Evolutionary conservation across 2,797 vertebrate species (phyloP).

Genomic region (Tapirus indicus): DNA sequence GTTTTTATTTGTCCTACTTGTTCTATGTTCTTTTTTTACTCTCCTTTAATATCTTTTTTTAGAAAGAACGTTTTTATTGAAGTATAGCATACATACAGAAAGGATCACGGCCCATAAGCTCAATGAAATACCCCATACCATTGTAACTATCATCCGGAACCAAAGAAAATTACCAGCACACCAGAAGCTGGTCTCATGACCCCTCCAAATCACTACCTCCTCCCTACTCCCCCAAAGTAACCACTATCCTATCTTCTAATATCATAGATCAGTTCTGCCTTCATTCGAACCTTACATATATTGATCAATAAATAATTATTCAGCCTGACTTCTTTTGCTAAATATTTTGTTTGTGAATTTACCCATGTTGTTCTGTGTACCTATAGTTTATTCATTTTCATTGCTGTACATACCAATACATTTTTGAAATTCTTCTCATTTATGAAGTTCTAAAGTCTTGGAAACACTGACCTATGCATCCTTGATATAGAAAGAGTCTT

Average conservation of each 20-base stretch:
- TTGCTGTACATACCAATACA: background rate
- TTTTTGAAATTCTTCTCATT: background rate
- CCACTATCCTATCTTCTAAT: background rate
- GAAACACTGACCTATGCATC: background rate
- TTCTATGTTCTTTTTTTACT: background rate
- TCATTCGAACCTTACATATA: background rate
- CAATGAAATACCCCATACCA: background rate
- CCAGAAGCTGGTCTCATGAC: background rate
- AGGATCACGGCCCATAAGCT: background rate
- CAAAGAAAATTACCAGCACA: background rate
- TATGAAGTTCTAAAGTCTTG: background rate
- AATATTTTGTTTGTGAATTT: background rate
- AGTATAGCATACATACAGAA: background rate
- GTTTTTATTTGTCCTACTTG: background rate
- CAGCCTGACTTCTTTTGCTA: background rate
- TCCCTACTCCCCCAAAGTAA: background rate
- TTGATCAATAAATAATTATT: background rate
- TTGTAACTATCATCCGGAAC: background rate
- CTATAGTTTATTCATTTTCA: background rate
- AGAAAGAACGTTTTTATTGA: background rate
- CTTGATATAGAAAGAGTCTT: background rate
- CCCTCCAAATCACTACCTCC: background rate
- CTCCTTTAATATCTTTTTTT: background rate
- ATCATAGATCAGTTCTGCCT: background rate
- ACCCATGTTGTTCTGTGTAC: background rate